phyloP scores from a whole-genome alignment of 2,888 invertebrate genomes.

The Andrena haemorrhoa region DNA sequence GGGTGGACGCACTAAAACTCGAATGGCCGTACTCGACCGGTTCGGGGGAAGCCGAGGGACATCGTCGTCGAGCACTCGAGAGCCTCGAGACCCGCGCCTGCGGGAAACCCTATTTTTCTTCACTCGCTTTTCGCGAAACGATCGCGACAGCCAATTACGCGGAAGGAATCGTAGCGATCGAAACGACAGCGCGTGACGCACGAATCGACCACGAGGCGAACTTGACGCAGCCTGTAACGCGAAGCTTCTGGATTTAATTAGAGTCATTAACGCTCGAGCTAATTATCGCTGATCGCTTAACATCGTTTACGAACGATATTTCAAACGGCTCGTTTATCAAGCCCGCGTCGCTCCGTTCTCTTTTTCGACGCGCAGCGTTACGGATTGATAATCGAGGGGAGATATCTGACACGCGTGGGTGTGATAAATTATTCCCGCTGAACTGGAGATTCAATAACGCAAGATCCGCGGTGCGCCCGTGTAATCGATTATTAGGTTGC shows the following conservation, averaged over 20 bases:
- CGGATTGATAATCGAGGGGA: slow-evolving; percentile 52
- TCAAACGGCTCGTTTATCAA: slow-evolving; percentile 42
- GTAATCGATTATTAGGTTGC: slow-evolving; percentile 20
- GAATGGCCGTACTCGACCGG: slow-evolving; percentile 44
- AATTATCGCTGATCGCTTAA: slow-evolving; percentile 36
- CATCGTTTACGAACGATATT: slow-evolving; percentile 44
- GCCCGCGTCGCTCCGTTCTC: slow-evolving; percentile 7
- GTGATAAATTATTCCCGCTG: slow-evolving; percentile 56
- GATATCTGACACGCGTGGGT: slow-evolving; percentile 54
- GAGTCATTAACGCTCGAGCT: slow-evolving; percentile 13
- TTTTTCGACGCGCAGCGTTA: slow-evolving; percentile 21
- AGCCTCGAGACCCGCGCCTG: neutral
- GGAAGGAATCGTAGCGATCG: neutral
- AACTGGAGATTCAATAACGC: slow-evolving; percentile 28
- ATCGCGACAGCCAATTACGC: neutral
- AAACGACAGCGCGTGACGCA: neutral
- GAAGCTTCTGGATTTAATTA: slow-evolving; percentile 15
- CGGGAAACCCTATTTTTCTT: neutral
- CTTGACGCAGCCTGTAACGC: neutral
- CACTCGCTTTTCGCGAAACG: neutral
- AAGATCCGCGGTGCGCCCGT: slow-evolving; percentile 4
- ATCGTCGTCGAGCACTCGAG: slow-evolving; percentile 23
- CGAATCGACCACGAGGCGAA: neutral
- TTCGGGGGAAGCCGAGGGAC: slow-evolving; percentile 30
- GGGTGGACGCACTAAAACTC: slow-evolving; percentile 47